phyloP scores from a whole-genome alignment of 2,888 invertebrate genomes.

The Stenotaenia linearis region DNA sequence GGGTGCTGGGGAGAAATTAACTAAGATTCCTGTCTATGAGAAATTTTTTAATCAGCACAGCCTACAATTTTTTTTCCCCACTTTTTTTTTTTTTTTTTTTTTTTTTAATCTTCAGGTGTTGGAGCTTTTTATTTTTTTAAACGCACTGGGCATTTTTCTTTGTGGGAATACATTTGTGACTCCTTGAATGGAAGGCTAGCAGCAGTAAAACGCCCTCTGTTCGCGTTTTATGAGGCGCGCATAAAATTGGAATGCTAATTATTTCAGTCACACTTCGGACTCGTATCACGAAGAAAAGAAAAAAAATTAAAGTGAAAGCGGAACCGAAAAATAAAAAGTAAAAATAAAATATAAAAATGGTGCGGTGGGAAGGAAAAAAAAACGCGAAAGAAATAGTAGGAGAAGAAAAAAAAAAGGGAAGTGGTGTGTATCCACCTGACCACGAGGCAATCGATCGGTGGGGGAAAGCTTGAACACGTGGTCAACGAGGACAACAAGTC shows the following conservation, averaged over 20 bases:
- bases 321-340: not conserved
- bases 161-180: slow-evolving; percentile 24
- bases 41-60: slow-evolving; percentile 30
- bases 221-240: slow-evolving; percentile 30
- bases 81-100: slow-evolving; percentile 18
- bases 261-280: slow-evolving; percentile 32
- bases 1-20: slow-evolving; percentile 30
- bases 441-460: not conserved
- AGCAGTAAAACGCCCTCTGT: slow-evolving; percentile 31
- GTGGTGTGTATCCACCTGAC: slow-evolving; percentile 1
- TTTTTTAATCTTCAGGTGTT: not conserved
- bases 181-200: slow-evolving; percentile 31
- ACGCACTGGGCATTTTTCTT: not conserved
- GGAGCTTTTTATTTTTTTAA: not conserved
- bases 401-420: slow-evolving; percentile 8
- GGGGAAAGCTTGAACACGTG: slow-evolving; percentile 4
- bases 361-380: not conserved
- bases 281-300: slow-evolving; percentile 6
- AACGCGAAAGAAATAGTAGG: not conserved
- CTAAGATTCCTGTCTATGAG: slow-evolving; percentile 30
- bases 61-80: not conserved
- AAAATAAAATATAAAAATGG: not conserved
- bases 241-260: slow-evolving; percentile 34
- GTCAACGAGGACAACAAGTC: slow-evolving; percentile 8
- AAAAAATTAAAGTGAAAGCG: slow-evolving; percentile 16